These are phyloP conservation scores for Endotricha flammealis DNA, from an alignment of 2,888 invertebrate genomes.

Conservation along the genomic window DNA sequence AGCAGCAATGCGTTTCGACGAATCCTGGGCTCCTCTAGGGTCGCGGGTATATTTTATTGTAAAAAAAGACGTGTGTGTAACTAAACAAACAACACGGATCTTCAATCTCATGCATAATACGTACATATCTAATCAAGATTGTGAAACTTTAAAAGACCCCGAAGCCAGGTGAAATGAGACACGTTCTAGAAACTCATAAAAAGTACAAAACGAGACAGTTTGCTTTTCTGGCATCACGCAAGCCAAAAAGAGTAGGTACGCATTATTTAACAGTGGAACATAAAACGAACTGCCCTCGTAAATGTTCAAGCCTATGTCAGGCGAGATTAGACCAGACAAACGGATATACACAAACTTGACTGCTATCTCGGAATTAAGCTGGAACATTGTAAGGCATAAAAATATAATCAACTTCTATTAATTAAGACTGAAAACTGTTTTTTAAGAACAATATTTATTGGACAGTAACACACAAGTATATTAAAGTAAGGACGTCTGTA, in stretches of 20 bases:
- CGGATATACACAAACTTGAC: slow-evolving; percentile 9
- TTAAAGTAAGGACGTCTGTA: too few species aligned
- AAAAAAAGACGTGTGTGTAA: too few species aligned
- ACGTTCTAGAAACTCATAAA: slow-evolving; percentile 55
- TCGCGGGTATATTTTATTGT: too few species aligned
- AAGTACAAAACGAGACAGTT: slow-evolving; percentile 46
- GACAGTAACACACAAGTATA: too few species aligned
- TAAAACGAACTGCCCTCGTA: slow-evolving; percentile 55
- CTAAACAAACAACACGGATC: neutral
- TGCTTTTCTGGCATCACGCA: slow-evolving; percentile 45
- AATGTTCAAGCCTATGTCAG: slow-evolving; percentile 43
- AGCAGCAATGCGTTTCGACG: too few species aligned
- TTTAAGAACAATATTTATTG: too few species aligned
- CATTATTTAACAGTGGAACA: slow-evolving; percentile 58
- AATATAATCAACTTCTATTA: too few species aligned
- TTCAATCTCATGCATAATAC: slow-evolving; percentile 3
- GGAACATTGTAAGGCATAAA: too few species aligned
- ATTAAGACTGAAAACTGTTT: too few species aligned
- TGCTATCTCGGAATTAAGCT: too few species aligned
- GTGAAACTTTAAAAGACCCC: slow-evolving; percentile 19
- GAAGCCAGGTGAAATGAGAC: slow-evolving; percentile 42
- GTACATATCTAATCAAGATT: slow-evolving; percentile 5
- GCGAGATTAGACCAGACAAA: slow-evolving; percentile 45
- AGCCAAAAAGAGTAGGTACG: slow-evolving; percentile 39
- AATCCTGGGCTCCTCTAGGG: too few species aligned